Conservation (phyloP, 2,113 vertebrate genomes). For the Serinus canaria region DNA sequence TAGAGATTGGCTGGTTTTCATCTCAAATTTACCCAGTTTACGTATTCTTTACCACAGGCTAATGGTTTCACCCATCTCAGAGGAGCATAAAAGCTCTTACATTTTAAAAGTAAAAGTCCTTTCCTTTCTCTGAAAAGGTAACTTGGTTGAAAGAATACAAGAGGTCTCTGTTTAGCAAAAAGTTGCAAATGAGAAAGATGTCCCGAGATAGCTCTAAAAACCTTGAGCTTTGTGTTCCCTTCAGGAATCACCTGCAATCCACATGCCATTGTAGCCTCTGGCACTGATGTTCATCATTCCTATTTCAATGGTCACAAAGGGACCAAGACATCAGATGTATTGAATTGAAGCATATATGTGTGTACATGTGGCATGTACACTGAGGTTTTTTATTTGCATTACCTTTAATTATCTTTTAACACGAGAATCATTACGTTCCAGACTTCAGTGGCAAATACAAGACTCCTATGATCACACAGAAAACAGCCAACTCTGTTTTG, state of each 20-base stretch:
- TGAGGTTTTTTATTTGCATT: not conserved
- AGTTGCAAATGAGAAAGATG: not conserved
- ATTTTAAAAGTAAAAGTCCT: not conserved
- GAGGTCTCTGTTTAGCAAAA: not conserved
- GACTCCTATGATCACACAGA: not conserved
- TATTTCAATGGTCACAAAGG: not conserved
- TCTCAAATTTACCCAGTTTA: not conserved
- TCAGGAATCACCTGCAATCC: not conserved
- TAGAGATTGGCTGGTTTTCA: not conserved
- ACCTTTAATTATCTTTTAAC: not conserved
- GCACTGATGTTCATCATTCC: not conserved
- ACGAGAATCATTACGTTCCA: not conserved
- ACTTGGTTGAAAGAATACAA: not conserved
- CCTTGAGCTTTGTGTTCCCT: not conserved
- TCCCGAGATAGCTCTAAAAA: not conserved
- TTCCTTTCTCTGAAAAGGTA: not conserved
- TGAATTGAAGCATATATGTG: not conserved
- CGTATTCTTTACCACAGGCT: not conserved
- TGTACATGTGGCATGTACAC: not conserved
- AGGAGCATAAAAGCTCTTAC: not conserved
- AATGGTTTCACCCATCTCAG: not conserved
- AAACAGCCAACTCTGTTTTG: not conserved
- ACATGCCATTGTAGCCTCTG: not conserved
- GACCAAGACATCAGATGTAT: not conserved
- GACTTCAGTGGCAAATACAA: not conserved